phyloP scores from a whole-genome alignment of 2,888 invertebrate species.

The Poecilobothrus nobilitatus region DNA sequence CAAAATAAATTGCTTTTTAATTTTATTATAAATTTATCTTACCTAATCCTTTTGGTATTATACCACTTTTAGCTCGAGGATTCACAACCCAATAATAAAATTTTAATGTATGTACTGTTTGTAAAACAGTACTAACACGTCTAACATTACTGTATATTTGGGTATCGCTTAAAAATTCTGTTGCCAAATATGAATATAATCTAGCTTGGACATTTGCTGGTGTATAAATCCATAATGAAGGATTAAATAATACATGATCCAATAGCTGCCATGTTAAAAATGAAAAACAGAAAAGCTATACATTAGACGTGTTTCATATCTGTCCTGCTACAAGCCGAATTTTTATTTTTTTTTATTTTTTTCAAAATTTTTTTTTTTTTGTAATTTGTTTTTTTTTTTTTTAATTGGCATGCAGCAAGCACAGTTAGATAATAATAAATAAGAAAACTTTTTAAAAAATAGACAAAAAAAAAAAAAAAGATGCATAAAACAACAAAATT shows the following conservation, averaged over 20 bases:
- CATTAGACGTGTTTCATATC: slow-evolving; percentile 52
- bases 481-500: slow-evolving; percentile 8
- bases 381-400: slow-evolving; percentile 15
- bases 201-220: slow-evolving; percentile 90
- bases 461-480: not conserved
- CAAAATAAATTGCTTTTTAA: too few species aligned
- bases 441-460: slow-evolving; percentile 5
- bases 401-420: slow-evolving; percentile 33
- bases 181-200: slow-evolving; percentile 94
- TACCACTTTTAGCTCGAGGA: slow-evolving; percentile 89
- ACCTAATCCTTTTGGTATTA: slow-evolving; percentile 92
- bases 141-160: slow-evolving; percentile 96
- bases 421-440: slow-evolving; percentile 16
- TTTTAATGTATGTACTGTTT: slow-evolving; percentile 97
- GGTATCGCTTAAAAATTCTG: slow-evolving; percentile 96
- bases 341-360: slow-evolving; percentile 25
- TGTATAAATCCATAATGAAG: slow-evolving; percentile 97
- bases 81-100: slow-evolving; percentile 99
- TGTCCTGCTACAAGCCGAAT: slow-evolving; percentile 48
- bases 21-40: slow-evolving; percentile 45
- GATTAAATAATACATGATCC: slow-evolving; percentile 99
- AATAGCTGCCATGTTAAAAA: slow-evolving; percentile 91
- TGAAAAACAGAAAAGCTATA: slow-evolving; percentile 82
- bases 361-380: slow-evolving; percentile 19
- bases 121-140: slow-evolving; percentile 92